These are phyloP conservation scores for Ptychodera flava DNA, from an alignment of 35 echinoderm and acorn worm genomes.

Conservation along the genomic window DNA sequence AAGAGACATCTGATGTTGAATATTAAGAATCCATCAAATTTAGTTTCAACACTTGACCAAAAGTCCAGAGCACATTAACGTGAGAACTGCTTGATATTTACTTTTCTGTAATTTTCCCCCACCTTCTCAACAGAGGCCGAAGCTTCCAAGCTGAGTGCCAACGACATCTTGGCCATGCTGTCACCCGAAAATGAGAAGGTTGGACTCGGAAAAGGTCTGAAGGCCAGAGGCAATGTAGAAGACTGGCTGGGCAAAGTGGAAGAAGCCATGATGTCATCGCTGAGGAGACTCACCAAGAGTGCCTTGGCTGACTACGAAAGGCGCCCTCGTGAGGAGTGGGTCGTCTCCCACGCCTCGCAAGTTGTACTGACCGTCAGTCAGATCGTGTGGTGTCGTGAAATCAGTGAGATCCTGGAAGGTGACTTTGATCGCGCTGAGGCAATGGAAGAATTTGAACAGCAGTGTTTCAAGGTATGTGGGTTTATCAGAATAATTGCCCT, in stretches of 20 bases:
- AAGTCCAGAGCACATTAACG: too few species aligned
- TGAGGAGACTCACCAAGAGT: constrained; percentile 68
- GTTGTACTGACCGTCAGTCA: constrained; percentile 91
- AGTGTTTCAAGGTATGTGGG: constrained; percentile 74
- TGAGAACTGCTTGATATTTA: too few species aligned
- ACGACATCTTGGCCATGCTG: constrained; percentile 83
- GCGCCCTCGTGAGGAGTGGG: constrained; percentile 72
- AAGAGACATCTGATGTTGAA: too few species aligned
- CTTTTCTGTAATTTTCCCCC: too few species aligned
- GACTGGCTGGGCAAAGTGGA: constrained; percentile 98
- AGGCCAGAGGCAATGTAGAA: constrained; percentile 96
- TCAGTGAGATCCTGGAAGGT: constrained; percentile 64
- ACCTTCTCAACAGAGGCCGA: constrained; percentile 21
- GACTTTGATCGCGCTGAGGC: constrained; percentile 55
- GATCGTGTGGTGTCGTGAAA: constrained; percentile 78
- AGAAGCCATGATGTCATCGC: constrained; percentile 83
- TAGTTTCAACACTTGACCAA: too few species aligned
- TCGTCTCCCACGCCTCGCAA: constrained; percentile 67
- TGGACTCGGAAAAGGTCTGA: constrained; percentile 86
- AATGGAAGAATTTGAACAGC: constrained; percentile 76
- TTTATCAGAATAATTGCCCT: too few species aligned
- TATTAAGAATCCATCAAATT: too few species aligned
- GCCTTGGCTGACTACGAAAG: constrained; percentile 69
- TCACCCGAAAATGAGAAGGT: constrained; percentile 92
- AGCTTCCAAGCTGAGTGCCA: constrained; percentile 65